These are phyloP conservation scores for Asobara japonica DNA, from an alignment of 1,140 invertebrate species.

Conservation along the genomic window DNA sequence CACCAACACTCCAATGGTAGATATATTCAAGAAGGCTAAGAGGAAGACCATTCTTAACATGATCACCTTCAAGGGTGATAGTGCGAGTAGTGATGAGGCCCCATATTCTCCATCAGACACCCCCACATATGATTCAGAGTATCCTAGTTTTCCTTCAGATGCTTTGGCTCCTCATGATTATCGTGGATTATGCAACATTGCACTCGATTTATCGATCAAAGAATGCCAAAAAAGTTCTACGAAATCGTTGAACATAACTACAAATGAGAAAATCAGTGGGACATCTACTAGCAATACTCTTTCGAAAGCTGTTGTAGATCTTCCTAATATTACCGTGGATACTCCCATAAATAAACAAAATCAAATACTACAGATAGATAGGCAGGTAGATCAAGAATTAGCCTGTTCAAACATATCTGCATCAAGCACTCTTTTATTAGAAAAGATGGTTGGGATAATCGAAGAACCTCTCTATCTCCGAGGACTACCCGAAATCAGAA, in stretches of 20 bases:
- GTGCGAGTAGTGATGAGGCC: slow-evolving; percentile 25
- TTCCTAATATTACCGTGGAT: too few relatives aligned
- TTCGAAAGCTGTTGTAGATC: not conserved
- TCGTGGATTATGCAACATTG: not conserved
- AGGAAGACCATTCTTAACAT: not conserved
- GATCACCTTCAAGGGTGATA: not conserved
- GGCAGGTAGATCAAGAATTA: too few relatives aligned
- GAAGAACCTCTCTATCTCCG: slow-evolving; percentile 45
- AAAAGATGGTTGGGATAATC: not conserved
- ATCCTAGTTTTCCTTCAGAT: slow-evolving; percentile 14
- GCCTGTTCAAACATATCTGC: too few relatives aligned
- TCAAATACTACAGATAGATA: too few relatives aligned
- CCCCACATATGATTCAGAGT: slow-evolving; percentile 42
- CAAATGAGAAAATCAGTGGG: not conserved
- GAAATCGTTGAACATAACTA: not conserved
- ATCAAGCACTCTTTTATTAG: too few relatives aligned
- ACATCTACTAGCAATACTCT: not conserved
- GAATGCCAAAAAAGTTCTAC: not conserved
- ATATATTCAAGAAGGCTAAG: not conserved
- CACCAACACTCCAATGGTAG: slow-evolving; percentile 12
- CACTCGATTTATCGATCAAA: not conserved
- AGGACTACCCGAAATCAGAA: slow-evolving; percentile 44
- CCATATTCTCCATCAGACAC: slow-evolving; percentile 50
- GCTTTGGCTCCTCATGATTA: slow-evolving; percentile 20
- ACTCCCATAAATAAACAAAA: too few relatives aligned